These are phyloP conservation scores for Argynnis bischoffii DNA, from an alignment of 2,888 invertebrate species.

Conservation along the genomic window DNA sequence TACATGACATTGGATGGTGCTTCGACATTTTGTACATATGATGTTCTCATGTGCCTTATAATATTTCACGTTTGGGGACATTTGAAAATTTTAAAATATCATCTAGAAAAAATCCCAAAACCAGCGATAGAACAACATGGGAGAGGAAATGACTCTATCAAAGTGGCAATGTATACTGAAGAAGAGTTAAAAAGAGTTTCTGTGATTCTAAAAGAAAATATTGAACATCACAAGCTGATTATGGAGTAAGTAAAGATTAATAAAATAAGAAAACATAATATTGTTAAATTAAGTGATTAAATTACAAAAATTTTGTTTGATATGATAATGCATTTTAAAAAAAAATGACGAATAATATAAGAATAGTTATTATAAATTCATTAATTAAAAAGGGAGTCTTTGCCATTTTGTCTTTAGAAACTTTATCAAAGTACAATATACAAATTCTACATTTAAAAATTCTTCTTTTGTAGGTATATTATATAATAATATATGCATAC, in stretches of 20 bases:
- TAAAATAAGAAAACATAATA: slow-evolving; percentile 22
- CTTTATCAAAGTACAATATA: too few relatives aligned
- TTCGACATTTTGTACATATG: slow-evolving; percentile 16
- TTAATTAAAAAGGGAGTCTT: too few relatives aligned
- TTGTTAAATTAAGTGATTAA: slow-evolving; percentile 17
- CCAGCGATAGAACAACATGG: neutral
- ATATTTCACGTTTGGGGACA: slow-evolving; percentile 38
- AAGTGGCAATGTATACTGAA: slow-evolving; percentile 3
- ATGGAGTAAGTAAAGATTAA: slow-evolving; percentile 29
- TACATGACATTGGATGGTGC: slow-evolving; percentile 25
- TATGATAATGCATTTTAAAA: too few relatives aligned
- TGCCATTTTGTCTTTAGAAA: too few relatives aligned
- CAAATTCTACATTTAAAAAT: too few relatives aligned
- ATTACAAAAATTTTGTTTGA: too few relatives aligned
- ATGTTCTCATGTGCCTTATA: slow-evolving; percentile 22
- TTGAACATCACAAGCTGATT: slow-evolving; percentile 36
- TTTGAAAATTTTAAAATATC: slow-evolving; percentile 34
- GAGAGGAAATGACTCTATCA: neutral
- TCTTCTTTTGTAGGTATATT: too few relatives aligned
- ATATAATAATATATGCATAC: too few relatives aligned
- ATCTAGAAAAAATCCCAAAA: slow-evolving; percentile 29
- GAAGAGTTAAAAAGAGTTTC: slow-evolving; percentile 25
- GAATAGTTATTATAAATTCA: too few relatives aligned
- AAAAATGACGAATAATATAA: too few relatives aligned
- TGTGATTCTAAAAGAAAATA: slow-evolving; percentile 29